Evolutionary conservation across 2,888 invertebrate species (phyloP), one percentile per base, ranked within the genome.

Genomic region (Lochmaea capreae): DNA sequence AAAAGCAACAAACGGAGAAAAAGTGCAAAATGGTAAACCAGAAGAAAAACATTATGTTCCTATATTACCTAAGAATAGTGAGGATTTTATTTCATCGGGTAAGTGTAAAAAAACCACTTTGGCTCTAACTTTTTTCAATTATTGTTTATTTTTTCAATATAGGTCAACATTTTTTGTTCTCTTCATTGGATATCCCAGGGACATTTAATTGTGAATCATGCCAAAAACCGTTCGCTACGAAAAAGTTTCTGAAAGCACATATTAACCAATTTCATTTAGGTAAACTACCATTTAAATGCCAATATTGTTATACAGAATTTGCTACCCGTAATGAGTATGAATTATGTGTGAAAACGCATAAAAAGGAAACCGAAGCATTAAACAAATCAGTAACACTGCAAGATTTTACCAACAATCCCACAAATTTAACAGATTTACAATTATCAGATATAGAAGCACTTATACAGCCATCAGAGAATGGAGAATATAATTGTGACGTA

Each of bases 251-350:
- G 6, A 84, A 81, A 69, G 75, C 80, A 54, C 87, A 87, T 77
- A 81, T 86, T 18, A 85, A 83, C 61, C 79, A 83, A 62, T 83
- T 83, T 61, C 87, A 87, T 71, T 77, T 83, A 63, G 85, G 85
- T 5, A 84, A 85, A 75, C 80, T 84, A 65, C 86, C 86, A 0
- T 86, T 84, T 70, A 84, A 83, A 76, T 87, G 87, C 76, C 82
- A 82, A 49, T 81, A 79, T 72, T 87, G 87, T 72, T 81, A 79
- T 52, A 73, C 80, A 10, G 85, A 85, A 58, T 86, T 83, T 76
- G 78, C 82, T 1, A 79, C 83, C 1, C 77, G 83, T 62, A 71
- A 79, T 2, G 84, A 85, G 63, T 85, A 83, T 67, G 82, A 85
- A 42, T 16, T 73, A 66, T 85, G 84, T 70, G 16, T 85, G 61